Evolutionary conservation across 1,140 invertebrate genomes (phyloP).

Genomic region (Drosophila bocki): DNA sequence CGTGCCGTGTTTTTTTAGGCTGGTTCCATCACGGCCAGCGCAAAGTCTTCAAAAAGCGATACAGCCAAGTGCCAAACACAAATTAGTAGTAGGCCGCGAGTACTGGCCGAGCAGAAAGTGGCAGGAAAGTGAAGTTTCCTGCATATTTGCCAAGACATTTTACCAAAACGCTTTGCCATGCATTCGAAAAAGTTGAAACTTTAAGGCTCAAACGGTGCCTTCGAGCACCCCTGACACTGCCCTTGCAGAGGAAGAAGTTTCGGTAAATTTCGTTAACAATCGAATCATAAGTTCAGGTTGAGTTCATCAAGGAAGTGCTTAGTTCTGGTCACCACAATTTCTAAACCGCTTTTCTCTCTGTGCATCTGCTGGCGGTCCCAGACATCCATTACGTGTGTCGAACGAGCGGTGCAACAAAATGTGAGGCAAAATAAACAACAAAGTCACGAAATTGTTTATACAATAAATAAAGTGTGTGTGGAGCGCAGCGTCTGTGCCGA

Average conservation of each 20-base stretch:
- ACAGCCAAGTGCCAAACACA: slow-evolving; percentile 64
- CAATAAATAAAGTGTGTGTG: slow-evolving; percentile 74
- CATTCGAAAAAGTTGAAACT: slow-evolving; percentile 12
- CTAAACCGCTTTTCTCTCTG: neutral
- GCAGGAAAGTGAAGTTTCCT: slow-evolving; percentile 44
- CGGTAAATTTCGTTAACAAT: neutral
- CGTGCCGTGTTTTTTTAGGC: slow-evolving; percentile 69
- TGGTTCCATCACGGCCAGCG: slow-evolving; percentile 39
- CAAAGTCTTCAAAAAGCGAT: slow-evolving; percentile 53
- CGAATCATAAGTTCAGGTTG: neutral
- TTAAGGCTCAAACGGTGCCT: neutral
- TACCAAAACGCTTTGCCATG: slow-evolving; percentile 25
- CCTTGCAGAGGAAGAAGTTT: neutral
- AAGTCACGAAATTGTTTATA: slow-evolving; percentile 82
- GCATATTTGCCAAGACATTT: slow-evolving; percentile 74
- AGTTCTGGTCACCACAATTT: neutral
- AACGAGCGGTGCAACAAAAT: slow-evolving; percentile 72
- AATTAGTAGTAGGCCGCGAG: slow-evolving; percentile 63
- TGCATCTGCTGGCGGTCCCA: slow-evolving; percentile 27
- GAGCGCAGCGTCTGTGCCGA: slow-evolving; percentile 52
- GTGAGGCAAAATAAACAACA: slow-evolving; percentile 75
- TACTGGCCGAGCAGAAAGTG: slow-evolving; percentile 29
- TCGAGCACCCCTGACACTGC: neutral
- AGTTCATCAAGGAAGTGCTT: neutral
- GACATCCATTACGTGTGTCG: slow-evolving; percentile 73